These are phyloP conservation scores for Drosophila merina DNA, from an alignment of 2,888 invertebrate species.

Conservation along the genomic window DNA sequence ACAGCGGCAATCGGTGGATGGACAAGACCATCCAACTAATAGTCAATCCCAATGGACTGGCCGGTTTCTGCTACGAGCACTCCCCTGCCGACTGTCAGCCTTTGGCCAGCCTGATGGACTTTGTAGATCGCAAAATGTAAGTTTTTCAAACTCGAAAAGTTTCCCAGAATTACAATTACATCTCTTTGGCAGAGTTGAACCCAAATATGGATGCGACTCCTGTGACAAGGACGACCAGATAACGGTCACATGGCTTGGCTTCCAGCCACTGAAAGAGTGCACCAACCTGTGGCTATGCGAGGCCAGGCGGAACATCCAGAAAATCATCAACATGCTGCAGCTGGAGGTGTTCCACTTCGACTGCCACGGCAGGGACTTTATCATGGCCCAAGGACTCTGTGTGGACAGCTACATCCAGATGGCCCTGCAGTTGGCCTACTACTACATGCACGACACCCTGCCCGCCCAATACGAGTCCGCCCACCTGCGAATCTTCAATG, in stretches of 20 bases:
- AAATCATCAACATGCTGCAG: slow-evolving; percentile 89
- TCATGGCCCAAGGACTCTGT: slow-evolving; percentile 93
- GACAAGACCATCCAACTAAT: slow-evolving; percentile 96
- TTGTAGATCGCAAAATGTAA: slow-evolving; percentile 88
- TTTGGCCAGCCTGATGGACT: slow-evolving; percentile 93
- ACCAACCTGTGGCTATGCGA: slow-evolving; percentile 86
- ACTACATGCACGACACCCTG: slow-evolving; percentile 88
- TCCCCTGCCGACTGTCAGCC: slow-evolving; percentile 97
- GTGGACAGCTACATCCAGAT: slow-evolving; percentile 98
- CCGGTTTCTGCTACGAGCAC: slow-evolving; percentile 96
- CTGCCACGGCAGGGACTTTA: slow-evolving; percentile 93
- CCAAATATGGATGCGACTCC: slow-evolving; percentile 34
- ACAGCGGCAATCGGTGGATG: slow-evolving; percentile 96
- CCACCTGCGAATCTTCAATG: slow-evolving; percentile 91
- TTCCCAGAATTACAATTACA: too few species aligned
- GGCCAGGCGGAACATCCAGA: slow-evolving; percentile 88
- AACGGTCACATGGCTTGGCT: slow-evolving; percentile 78
- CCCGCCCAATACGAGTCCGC: slow-evolving; percentile 97
- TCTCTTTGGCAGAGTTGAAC: slow-evolving; percentile 2
- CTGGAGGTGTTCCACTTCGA: slow-evolving; percentile 91
- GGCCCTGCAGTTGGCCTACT: slow-evolving; percentile 95
- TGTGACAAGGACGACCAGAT: slow-evolving; percentile 34
- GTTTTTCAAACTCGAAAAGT: slow-evolving; percentile 54
- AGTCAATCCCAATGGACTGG: slow-evolving; percentile 90
- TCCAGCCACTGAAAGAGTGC: slow-evolving; percentile 84